Conservation (phyloP, 2,113 vertebrate genomes). For the Ctenodactylus gundi region DNA sequence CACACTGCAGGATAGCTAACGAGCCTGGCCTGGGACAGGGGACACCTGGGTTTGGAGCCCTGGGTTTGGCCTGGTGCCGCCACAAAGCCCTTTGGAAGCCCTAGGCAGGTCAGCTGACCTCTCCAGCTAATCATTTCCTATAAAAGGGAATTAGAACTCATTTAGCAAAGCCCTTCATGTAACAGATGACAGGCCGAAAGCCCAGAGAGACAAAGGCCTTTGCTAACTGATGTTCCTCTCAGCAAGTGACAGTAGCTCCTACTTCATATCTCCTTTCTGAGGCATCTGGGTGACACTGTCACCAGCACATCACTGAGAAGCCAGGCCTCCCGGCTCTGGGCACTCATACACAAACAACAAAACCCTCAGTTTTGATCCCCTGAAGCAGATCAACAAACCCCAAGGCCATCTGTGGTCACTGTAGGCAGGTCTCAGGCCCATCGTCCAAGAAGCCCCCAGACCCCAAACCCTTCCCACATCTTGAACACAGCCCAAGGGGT, state of each 20-base stretch:
- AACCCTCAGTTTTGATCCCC: background rate
- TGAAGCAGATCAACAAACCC: background rate
- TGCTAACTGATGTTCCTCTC: background rate
- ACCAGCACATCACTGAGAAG: background rate
- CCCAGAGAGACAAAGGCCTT: background rate
- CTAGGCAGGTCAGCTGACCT: background rate
- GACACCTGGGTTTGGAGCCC: background rate
- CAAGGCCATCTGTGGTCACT: background rate
- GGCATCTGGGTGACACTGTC: background rate
- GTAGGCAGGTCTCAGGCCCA: background rate
- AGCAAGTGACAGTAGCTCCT: background rate
- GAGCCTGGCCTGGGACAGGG: fast-evolving
- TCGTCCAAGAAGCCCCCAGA: no score
- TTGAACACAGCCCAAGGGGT: background rate
- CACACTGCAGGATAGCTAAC: background rate
- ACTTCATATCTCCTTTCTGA: background rate
- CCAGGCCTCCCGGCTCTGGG: background rate
- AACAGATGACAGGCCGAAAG: background rate
- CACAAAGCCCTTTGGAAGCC: background rate
- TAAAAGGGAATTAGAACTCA: background rate
- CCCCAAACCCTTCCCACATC: background rate
- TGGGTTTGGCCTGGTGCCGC: background rate
- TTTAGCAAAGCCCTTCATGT: background rate
- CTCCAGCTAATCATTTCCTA: background rate
- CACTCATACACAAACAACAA: background rate